These are phyloP conservation scores for Spatulosminthurus flaviceps DNA, from an alignment of 2,888 invertebrate species.

Conservation along the genomic window DNA sequence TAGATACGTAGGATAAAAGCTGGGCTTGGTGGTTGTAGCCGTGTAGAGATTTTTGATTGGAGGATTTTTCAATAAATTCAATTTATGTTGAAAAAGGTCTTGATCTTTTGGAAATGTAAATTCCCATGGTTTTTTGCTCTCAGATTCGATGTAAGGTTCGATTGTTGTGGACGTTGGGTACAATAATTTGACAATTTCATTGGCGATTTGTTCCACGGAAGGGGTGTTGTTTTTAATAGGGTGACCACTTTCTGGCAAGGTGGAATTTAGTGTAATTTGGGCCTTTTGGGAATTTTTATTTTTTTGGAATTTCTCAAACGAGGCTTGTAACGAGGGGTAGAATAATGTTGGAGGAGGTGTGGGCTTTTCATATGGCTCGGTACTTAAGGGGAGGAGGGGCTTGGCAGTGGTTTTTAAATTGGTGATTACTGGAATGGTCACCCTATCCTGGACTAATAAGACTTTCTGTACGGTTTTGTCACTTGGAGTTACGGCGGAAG, in stretches of 20 bases:
- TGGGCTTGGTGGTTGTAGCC: constrained; percentile 29
- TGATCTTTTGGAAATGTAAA: background rate
- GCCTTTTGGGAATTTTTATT: constrained; percentile 23
- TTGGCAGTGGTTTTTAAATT: background rate
- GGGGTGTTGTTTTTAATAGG: background rate
- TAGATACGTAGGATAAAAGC: constrained; percentile 32
- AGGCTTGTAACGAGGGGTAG: constrained; percentile 23
- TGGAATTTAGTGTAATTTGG: background rate
- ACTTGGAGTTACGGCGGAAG: constrained; percentile 19
- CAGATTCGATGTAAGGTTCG: background rate
- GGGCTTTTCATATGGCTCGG: background rate
- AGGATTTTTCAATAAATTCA: background rate
- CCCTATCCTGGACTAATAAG: constrained; percentile 30
- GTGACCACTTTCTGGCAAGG: background rate
- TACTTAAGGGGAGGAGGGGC: background rate
- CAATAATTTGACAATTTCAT: constrained; percentile 39
- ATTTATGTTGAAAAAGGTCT: constrained; percentile 4
- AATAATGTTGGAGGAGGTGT: constrained; percentile 21
- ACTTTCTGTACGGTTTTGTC: constrained; percentile 40
- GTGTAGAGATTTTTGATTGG: background rate
- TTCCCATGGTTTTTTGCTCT: background rate
- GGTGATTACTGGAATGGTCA: background rate
- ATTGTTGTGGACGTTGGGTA: constrained; percentile 42
- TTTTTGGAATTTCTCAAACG: constrained; percentile 8
- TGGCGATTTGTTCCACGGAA: constrained; percentile 41